Evolutionary conservation across 1,140 invertebrate genomes (phyloP).

Genomic region (Drosophila ironensis): DNA sequence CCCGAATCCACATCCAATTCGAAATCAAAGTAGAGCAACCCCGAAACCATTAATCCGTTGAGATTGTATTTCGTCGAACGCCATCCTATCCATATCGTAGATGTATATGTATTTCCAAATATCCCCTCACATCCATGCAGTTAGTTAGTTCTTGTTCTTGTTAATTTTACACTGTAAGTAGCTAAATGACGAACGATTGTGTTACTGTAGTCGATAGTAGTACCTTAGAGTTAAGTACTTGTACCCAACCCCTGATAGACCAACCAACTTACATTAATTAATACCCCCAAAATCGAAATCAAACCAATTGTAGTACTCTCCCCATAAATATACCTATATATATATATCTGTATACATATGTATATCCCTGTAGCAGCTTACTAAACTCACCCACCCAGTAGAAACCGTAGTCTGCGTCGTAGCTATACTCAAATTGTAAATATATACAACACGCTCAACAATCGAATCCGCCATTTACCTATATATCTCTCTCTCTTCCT

Average conservation of each 20-base stretch:
- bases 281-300: constrained; percentile 19
- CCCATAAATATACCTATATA: constrained; percentile 30
- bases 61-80: constrained; percentile 7
- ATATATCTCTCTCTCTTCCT: constrained; percentile 40
- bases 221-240: constrained; percentile 32
- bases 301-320: constrained; percentile 18
- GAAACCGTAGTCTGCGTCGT: constrained; percentile 66
- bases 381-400: constrained; percentile 74
- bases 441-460: constrained; percentile 65
- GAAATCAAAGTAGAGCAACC: constrained; percentile 10
- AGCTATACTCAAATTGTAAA: constrained; percentile 70
- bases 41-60: constrained; percentile 13
- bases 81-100: constrained; percentile 19
- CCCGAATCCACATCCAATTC: constrained; percentile 11
- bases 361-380: constrained; percentile 69
- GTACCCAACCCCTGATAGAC: constrained; percentile 16
- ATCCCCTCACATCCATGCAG: constrained; percentile 32
- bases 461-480: constrained; percentile 53
- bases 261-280: constrained; percentile 35
- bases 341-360: constrained; percentile 40
- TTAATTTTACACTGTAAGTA: constrained; percentile 25
- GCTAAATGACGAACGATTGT: constrained; percentile 29
- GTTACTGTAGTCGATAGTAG: constrained; percentile 43
- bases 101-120: constrained; percentile 4
- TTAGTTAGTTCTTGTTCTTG: constrained; percentile 31